Conservation (phyloP, 2,113 vertebrate species). For the Larimichthys polyactis region DNA sequence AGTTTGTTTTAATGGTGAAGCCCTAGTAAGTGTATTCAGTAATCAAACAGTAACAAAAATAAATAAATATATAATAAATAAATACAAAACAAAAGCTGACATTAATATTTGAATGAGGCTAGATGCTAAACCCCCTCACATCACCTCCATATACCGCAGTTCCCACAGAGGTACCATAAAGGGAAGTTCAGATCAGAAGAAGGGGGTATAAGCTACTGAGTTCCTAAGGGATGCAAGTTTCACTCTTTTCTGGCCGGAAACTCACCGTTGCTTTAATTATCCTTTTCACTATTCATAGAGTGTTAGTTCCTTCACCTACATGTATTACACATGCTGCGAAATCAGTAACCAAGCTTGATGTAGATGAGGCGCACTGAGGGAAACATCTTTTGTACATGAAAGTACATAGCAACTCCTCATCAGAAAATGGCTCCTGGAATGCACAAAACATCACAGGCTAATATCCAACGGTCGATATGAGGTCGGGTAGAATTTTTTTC, state of each 20-base stretch:
- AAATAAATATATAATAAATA: neutral
- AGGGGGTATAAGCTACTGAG: neutral
- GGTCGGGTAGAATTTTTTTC: slow-evolving; percentile 37
- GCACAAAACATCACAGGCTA: slow-evolving; percentile 21
- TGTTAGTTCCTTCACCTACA: neutral
- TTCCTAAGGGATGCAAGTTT: neutral
- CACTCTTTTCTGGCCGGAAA: slow-evolving; percentile 12
- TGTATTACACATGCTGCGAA: neutral
- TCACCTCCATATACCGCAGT: neutral
- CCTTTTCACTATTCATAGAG: neutral
- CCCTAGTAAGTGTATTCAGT: neutral
- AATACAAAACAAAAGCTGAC: neutral
- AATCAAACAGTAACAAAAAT: neutral
- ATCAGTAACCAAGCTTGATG: neutral
- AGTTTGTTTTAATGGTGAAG: neutral
- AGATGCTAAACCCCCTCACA: neutral
- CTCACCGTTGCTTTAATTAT: slow-evolving; percentile 20
- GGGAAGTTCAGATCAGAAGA: slow-evolving; percentile 45
- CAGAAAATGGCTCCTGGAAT: slow-evolving; percentile 18
- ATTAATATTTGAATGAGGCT: neutral
- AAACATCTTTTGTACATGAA: slow-evolving; percentile 18
- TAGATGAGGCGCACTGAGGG: slow-evolving; percentile 5
- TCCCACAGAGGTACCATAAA: slow-evolving; percentile 12
- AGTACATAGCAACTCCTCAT: neutral
- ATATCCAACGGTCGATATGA: slow-evolving; percentile 6